phyloP scores from a whole-genome alignment of 2,797 vertebrate species.

The Acanthornis magna region DNA sequence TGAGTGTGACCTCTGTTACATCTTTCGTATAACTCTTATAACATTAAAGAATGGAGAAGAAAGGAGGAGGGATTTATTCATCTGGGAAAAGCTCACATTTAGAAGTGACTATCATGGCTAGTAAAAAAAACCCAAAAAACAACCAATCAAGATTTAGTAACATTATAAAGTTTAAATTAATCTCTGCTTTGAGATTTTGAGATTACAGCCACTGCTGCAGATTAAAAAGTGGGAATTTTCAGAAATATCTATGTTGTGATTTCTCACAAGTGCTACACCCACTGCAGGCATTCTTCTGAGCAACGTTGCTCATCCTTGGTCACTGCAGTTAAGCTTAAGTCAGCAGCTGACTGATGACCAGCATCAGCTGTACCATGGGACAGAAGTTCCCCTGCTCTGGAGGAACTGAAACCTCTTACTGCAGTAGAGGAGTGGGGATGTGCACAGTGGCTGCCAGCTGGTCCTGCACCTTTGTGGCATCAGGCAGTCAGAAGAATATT shows the following conservation, averaged over 20 bases:
- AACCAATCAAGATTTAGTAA: not conserved
- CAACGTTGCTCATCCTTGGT: not conserved
- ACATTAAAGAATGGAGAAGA: not conserved
- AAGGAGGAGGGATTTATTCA: not conserved
- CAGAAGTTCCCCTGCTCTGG: not conserved
- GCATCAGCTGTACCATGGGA: fast-evolving
- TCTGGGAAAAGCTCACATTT: not conserved
- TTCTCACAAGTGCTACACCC: not conserved
- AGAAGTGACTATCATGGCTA: not conserved
- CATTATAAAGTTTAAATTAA: not conserved
- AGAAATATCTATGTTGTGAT: not conserved
- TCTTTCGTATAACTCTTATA: not conserved
- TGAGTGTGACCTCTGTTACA: not conserved
- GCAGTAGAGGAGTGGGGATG: not conserved
- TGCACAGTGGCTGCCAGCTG: not conserved
- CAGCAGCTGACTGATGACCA: not conserved
- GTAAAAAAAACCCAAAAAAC: not conserved
- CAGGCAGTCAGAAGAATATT: not conserved
- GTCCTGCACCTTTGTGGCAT: not conserved
- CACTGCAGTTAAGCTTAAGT: not conserved
- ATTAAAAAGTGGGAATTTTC: not conserved
- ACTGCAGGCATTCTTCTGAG: not conserved
- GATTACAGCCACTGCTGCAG: not conserved
- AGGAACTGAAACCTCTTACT: not conserved
- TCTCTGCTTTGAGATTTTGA: not conserved